Conservation (phyloP, 2,888 invertebrate species). For the Eudemis profundana region DNA sequence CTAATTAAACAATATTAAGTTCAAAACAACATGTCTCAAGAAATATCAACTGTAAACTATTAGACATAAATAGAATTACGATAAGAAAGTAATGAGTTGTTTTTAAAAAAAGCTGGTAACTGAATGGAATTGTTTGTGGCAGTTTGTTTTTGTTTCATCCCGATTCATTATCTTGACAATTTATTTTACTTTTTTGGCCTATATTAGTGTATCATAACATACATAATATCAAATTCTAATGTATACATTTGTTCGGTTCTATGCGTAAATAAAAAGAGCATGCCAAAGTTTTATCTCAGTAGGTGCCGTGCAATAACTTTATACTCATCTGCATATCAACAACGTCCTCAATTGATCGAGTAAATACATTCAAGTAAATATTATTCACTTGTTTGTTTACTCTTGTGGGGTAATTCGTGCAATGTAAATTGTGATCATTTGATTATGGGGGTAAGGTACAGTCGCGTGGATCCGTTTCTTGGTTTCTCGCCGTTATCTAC, state of each 20-base stretch:
- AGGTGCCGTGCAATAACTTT: neutral
- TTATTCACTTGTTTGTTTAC: conserved; percentile 38
- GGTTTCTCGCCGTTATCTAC: neutral
- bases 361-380: conserved; percentile 32
- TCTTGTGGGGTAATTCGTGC: conserved; percentile 15
- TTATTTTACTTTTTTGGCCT: neutral
- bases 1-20: conserved; percentile 73
- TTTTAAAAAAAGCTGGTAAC: conserved; percentile 68
- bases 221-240: too few relatives aligned
- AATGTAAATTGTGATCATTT: conserved; percentile 29
- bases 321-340: neutral
- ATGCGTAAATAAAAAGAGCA: too few relatives aligned
- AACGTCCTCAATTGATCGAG: conserved; percentile 20
- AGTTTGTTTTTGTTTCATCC: neutral
- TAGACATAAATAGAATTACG: conserved; percentile 76
- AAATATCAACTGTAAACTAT: conserved; percentile 65
- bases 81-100: conserved; percentile 61
- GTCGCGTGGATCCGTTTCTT: neutral
- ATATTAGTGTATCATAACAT: neutral
- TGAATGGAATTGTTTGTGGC: conserved; percentile 51
- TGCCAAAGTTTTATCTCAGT: conserved; percentile 8
- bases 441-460: conserved; percentile 24
- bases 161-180: neutral
- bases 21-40: conserved; percentile 77
- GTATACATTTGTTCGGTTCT: too few relatives aligned